phyloP scores from a whole-genome alignment of 2,113 vertebrate genomes.

The Leucopsar rothschildi region DNA sequence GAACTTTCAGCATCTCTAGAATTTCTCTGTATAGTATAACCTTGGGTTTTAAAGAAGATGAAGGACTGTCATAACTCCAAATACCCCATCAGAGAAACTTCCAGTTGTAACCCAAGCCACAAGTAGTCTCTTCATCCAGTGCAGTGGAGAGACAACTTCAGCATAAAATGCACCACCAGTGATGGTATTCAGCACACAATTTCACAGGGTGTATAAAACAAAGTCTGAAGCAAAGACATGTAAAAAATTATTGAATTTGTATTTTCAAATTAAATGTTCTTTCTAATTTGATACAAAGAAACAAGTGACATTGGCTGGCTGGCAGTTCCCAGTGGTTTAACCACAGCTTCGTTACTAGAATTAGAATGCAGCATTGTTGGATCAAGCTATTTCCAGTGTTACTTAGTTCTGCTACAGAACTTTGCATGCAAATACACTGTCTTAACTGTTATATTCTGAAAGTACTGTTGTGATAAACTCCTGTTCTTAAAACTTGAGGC shows the following conservation, averaged over 20 bases:
- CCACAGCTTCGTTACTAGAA: neutral
- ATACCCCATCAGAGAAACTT: neutral
- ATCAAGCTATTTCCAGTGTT: neutral
- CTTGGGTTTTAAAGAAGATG: neutral
- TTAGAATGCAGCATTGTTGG: neutral
- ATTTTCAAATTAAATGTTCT: neutral
- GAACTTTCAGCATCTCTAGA: neutral
- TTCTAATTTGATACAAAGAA: neutral
- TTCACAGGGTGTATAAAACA: neutral
- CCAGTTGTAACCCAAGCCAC: neutral
- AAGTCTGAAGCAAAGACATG: neutral
- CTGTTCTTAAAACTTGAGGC: neutral
- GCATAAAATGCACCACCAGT: neutral
- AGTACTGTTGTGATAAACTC: neutral
- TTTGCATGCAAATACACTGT: neutral
- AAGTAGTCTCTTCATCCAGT: neutral
- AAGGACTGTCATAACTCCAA: neutral
- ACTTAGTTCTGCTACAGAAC: neutral
- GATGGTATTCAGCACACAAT: neutral
- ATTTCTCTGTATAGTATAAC: neutral
- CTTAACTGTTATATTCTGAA: neutral
- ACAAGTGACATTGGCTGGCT: neutral
- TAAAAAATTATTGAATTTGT: neutral
- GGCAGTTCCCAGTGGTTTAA: neutral
- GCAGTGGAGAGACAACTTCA: neutral